Evolutionary conservation across 2,888 invertebrate genomes (phyloP), one percentile per base, ranked within the genome.

Genomic region (Formica aserva): DNA sequence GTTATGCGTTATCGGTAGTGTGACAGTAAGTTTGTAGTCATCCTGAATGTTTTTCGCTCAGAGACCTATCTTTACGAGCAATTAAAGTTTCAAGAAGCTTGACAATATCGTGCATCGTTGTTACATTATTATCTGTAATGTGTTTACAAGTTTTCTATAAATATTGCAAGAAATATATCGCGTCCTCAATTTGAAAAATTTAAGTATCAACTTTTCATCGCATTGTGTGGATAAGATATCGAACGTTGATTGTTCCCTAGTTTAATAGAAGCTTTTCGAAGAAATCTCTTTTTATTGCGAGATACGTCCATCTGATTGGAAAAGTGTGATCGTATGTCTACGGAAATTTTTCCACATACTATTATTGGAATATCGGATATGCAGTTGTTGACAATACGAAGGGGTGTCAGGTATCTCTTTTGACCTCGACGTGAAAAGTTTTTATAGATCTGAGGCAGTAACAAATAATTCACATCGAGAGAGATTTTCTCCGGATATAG

Each of bases 71-170:
- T 77, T 55, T 41, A 69, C 29, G 71, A 57, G 55, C 55, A 38
- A 77, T 77, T 69, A 69, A 77, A 69, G n/a, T 41, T 52, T 32
- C 13, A 13, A 60, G 72, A 57, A 55, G 13, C 11, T 35, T n/a
- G 22, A 45, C 32, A 60, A n/a, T 52, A 26, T 48, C 48, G 26
- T 38, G 66, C 65, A 52, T 48, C 52, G 32, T 35, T 48, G n/a
- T 74, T 62, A 41, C 78, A 35, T 80, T 41, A 60, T 60, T 57
- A 80, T 80, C 57, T 41, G 45, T 41, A 26, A 22, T 32, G 60
- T 45, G 32, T 48, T 60, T 32, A 35, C 41, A n/a, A 74, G 32
- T 41, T 22, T 60, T 72, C 22, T 35, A 48, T 60, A 74, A 80
- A 80, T 74, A 80, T 66, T 29, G 22, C 26, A 22, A 11, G 32